Conservation (phyloP, 2,888 invertebrate genomes). For the Pollenia angustigena region DNA sequence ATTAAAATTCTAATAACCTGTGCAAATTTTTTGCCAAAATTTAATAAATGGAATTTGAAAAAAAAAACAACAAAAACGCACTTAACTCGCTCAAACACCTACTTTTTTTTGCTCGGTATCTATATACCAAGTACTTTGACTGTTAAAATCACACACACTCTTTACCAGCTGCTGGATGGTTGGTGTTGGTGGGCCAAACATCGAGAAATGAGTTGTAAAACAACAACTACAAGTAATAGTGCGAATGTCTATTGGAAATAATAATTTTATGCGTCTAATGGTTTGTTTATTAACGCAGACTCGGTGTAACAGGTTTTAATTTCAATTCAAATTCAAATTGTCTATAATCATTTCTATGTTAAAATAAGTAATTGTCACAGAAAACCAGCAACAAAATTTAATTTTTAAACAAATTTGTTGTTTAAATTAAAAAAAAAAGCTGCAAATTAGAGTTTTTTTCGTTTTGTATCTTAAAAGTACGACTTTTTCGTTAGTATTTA, state of each 20-base stretch:
- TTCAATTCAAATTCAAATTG: slow-evolving; percentile 45
- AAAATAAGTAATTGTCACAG: slow-evolving; percentile 66
- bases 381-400: slow-evolving; percentile 33
- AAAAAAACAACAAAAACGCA: slow-evolving; percentile 36
- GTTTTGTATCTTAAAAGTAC: slow-evolving; percentile 18
- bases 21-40: neutral
- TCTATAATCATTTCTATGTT: slow-evolving; percentile 43
- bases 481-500: slow-evolving; percentile 34
- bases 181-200: slow-evolving; percentile 1
- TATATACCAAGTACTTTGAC: neutral
- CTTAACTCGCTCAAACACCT: slow-evolving; percentile 58
- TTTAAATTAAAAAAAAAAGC: slow-evolving; percentile 1
- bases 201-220: neutral
- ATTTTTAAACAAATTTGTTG: slow-evolving; percentile 19
- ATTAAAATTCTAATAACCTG: too few relatives aligned
- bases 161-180: neutral
- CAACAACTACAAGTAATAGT: slow-evolving; percentile 9
- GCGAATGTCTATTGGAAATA: neutral
- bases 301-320: slow-evolving; percentile 64
- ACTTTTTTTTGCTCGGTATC: slow-evolving; percentile 29
- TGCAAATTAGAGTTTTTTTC: slow-evolving; percentile 30
- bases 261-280: slow-evolving; percentile 39
- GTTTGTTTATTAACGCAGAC: slow-evolving; percentile 38
- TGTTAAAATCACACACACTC: neutral
- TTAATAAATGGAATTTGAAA: slow-evolving; percentile 42